A percentile compares a stretch with the other conserved stretches of the same genome.
Conservation (phyloP, 1,140 invertebrate genomes). For the Euglossa dilemma region DNA sequence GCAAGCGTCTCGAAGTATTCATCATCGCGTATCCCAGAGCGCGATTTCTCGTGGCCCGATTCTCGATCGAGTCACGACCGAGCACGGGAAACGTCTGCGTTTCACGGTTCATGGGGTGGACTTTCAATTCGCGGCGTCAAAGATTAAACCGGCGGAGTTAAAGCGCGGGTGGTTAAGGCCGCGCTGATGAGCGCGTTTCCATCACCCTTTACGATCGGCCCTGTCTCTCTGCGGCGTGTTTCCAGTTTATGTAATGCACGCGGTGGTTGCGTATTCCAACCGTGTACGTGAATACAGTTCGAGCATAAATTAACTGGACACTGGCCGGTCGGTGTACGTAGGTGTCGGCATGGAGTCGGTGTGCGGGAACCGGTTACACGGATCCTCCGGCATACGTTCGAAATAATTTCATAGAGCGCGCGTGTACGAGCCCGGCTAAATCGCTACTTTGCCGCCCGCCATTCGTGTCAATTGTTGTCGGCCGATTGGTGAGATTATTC, state of each 20-base stretch:
- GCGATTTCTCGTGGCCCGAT: background rate
- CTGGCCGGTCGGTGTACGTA: slow-evolving; percentile 29
- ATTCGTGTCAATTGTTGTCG: slow-evolving; percentile 34
- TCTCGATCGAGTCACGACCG: no score
- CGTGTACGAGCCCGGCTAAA: background rate
- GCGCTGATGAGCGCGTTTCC: slow-evolving; percentile 69
- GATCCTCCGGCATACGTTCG: slow-evolving; percentile 6
- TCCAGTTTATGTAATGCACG: slow-evolving; percentile 74
- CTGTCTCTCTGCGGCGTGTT: slow-evolving; percentile 64
- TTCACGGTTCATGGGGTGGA: background rate
- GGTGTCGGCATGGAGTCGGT: background rate
- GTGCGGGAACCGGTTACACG: slow-evolving; percentile 10
- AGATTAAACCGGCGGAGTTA: slow-evolving; percentile 59
- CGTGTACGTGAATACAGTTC: slow-evolving; percentile 60
- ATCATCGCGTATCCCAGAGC: background rate
- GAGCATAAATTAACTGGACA: slow-evolving; percentile 71
- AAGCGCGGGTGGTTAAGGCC: slow-evolving; percentile 65
- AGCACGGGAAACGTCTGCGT: background rate
- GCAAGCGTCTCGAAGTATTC: background rate
- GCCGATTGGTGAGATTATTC: slow-evolving; percentile 28
- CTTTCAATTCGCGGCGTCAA: background rate
- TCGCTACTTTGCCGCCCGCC: slow-evolving; percentile 22
- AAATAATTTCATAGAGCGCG: slow-evolving; percentile 42
- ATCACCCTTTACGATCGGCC: slow-evolving; percentile 62
- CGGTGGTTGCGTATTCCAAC: slow-evolving; percentile 63